Evolutionary conservation across 2,797 vertebrate genomes (phyloP).

Genomic region (Manis pentadactyla): DNA sequence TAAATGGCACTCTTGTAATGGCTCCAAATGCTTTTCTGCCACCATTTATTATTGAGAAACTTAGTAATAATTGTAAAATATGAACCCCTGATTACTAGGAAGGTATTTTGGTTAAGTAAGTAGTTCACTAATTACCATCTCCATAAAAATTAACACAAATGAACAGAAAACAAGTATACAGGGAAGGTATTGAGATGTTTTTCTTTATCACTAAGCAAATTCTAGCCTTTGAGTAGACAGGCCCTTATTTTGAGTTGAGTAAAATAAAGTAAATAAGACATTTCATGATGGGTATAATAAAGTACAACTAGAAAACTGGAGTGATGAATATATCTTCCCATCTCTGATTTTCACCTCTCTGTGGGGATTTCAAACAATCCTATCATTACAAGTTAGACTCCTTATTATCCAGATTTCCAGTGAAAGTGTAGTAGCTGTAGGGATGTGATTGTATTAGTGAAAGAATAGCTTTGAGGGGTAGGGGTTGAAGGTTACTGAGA

Average conservation of each 20-base stretch:
- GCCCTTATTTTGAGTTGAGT: neutral
- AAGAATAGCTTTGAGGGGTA: neutral
- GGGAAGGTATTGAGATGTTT: neutral
- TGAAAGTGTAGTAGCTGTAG: neutral
- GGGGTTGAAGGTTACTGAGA: neutral
- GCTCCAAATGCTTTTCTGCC: slow-evolving; percentile 76
- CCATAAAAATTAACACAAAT: slow-evolving; percentile 70
- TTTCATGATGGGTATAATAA: neutral
- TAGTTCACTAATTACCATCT: slow-evolving; percentile 65
- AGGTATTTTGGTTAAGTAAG: slow-evolving; percentile 64
- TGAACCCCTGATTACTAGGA: slow-evolving; percentile 74
- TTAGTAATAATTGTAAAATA: slow-evolving; percentile 75
- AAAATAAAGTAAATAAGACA: neutral
- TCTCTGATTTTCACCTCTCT: neutral
- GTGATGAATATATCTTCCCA: neutral
- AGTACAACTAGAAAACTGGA: neutral
- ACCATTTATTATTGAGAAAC: slow-evolving; percentile 70
- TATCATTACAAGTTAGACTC: neutral
- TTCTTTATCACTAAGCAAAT: neutral
- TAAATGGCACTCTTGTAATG: slow-evolving; percentile 77
- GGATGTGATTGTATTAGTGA: neutral
- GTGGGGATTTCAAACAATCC: neutral
- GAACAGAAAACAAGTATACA: slow-evolving; percentile 53
- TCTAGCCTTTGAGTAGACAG: neutral
- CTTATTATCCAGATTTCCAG: neutral